phyloP scores from a whole-genome alignment of 2,888 invertebrate genomes.

The Volucella inflata region DNA sequence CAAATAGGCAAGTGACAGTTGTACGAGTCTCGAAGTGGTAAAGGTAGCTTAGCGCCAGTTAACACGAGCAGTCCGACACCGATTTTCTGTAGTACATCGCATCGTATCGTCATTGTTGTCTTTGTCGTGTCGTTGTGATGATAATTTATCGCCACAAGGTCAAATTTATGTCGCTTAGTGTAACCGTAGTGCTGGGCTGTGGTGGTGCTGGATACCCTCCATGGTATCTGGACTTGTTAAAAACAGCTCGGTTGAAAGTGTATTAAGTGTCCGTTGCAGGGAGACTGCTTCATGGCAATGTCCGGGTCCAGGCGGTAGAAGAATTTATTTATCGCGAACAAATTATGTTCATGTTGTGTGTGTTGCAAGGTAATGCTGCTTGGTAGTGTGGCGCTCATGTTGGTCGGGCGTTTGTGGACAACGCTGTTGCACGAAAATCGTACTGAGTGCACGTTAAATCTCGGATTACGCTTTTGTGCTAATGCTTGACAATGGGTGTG shows the following conservation, averaged over 20 bases:
- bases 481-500: constrained; percentile 49
- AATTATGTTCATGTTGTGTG: constrained; percentile 68
- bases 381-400: constrained; percentile 29
- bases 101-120: constrained; percentile 56
- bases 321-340: constrained; percentile 71
- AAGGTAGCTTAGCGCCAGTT: constrained; percentile 73
- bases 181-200: constrained; percentile 8
- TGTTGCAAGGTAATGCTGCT: neutral
- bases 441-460: constrained; percentile 64
- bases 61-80: constrained; percentile 67
- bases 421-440: constrained; percentile 52
- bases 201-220: constrained; percentile 24
- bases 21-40: constrained; percentile 32
- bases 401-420: constrained; percentile 7
- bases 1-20: constrained; percentile 43
- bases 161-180: constrained; percentile 73
- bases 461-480: constrained; percentile 63
- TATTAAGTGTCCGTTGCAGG: constrained; percentile 57
- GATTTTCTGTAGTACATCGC: constrained; percentile 48
- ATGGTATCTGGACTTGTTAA: constrained; percentile 1
- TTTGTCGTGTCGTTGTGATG: constrained; percentile 33
- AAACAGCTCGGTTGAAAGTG: constrained; percentile 57
- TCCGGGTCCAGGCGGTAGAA: neutral
- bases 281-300: neutral
- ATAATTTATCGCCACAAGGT: constrained; percentile 74